Conservation (phyloP, 2,888 invertebrate genomes). For the Halictus ligatus region DNA sequence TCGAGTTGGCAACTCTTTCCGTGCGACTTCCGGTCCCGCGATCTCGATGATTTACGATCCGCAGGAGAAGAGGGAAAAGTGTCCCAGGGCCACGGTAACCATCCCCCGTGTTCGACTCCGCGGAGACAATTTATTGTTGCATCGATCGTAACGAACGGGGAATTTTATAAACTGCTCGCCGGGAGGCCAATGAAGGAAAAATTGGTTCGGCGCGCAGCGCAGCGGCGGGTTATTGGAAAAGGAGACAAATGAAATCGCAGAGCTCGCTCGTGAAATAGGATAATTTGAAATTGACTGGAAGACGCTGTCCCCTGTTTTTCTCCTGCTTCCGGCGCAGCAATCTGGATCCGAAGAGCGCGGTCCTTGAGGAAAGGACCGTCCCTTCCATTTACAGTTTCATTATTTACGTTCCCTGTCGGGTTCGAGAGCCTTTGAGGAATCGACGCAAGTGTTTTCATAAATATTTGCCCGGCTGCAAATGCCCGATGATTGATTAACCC, state of each 20-base stretch:
- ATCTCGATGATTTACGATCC: conserved; percentile 72
- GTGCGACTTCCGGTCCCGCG: conserved; percentile 62
- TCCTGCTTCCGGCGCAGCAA: neutral
- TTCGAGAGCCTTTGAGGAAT: neutral
- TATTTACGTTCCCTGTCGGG: neutral
- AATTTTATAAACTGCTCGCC: conserved; percentile 60
- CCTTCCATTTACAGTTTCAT: neutral
- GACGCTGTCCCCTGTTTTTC: neutral
- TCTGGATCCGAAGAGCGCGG: neutral
- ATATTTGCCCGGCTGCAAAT: neutral
- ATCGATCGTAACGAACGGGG: conserved; percentile 56
- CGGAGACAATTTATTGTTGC: conserved; percentile 62
- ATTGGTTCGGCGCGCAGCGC: conserved; percentile 30
- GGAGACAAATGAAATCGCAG: conserved; percentile 59
- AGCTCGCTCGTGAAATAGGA: conserved; percentile 51
- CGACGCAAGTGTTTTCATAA: neutral
- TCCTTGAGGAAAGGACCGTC: conserved; percentile 26
- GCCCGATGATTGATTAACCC: neutral
- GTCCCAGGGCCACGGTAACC: neutral
- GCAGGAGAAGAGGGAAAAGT: conserved; percentile 1
- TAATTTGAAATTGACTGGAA: conserved; percentile 56
- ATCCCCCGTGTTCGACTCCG: conserved; percentile 1
- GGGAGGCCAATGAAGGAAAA: conserved; percentile 37
- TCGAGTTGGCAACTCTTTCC: conserved; percentile 62
- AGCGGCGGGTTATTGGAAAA: conserved; percentile 48